Evolutionary conservation across 2,797 vertebrate species (phyloP).

Genomic region (Chiroxiphia lanceolata): DNA sequence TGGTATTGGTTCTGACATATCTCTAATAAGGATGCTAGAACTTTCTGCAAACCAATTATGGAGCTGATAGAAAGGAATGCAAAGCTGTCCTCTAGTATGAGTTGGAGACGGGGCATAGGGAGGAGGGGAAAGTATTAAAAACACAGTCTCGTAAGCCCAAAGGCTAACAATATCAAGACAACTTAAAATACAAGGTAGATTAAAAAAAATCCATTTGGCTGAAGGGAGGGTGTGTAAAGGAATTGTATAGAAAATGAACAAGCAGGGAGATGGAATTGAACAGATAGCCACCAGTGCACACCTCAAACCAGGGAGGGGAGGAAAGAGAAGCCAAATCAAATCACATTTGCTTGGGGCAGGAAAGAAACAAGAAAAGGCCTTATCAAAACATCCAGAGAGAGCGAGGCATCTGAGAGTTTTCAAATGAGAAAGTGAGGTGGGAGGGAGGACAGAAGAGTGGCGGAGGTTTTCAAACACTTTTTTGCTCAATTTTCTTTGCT

Average conservation of each 20-base stretch:
- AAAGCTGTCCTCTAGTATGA: constrained; percentile 55
- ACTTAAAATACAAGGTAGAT: constrained; percentile 74
- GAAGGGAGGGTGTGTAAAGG: constrained; percentile 65
- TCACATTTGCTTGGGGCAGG: not conserved
- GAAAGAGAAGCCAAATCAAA: constrained; percentile 41
- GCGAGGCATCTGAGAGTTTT: not conserved
- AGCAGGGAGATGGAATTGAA: constrained; percentile 62
- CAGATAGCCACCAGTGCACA: constrained; percentile 59
- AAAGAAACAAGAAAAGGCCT: constrained; percentile 57
- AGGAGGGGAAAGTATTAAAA: constrained; percentile 66
- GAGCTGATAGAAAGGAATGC: constrained; percentile 28
- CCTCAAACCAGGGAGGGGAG: constrained; percentile 13
- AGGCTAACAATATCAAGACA: constrained; percentile 74
- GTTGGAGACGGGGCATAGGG: constrained; percentile 29
- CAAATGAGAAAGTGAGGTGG: not conserved
- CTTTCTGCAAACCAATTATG: constrained; percentile 52
- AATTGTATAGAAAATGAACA: constrained; percentile 73
- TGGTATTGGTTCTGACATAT: constrained; percentile 17
- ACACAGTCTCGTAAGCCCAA: constrained; percentile 59
- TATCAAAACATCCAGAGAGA: constrained; percentile 60
- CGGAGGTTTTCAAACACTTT: not conserved
- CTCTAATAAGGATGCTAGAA: constrained; percentile 54
- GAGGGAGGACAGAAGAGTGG: not conserved
- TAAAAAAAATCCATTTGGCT: constrained; percentile 74
- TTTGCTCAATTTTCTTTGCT: constrained; percentile 12